Base-by-base conservation (phyloP, 1,140 invertebrate species). In the Latrodectus geometricus region DNA sequence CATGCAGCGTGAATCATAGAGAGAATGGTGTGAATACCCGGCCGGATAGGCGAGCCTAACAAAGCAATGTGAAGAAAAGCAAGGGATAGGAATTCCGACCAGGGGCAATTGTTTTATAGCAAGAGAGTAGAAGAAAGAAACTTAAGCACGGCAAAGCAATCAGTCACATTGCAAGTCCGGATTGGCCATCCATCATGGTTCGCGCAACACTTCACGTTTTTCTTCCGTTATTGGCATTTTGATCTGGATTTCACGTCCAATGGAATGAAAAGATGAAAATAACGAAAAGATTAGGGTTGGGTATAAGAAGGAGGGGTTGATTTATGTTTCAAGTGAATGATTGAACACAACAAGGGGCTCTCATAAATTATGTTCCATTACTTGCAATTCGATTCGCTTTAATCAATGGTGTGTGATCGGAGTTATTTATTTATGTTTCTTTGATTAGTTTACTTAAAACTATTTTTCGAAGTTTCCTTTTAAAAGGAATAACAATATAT, bases 201-300 rank as follows among this genome's bases (percentile, higher is more conserved):
- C 79, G 66, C 66, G 79, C 79, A 81, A 81, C 79, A 81, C 79
- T 81, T 81, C 79, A 81, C 79, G 79, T 81, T 81, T 81, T 81
- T 81, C 79, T 81, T 81, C 79, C 72, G 79, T 81, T 81, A 81
- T 81, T 81, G 79, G 79, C 79, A 81, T 81, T 81, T 81, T 81
- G 79, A 81, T 81, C 79, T 81, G 79, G 79, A 81, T 69, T 81
- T 81, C 79, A 81, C 79, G 68, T 81, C 68, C 79, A 81, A 81
- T 72, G 79, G 70, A 72, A 81, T 81, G 79, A 81, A 81, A 81
- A 81, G 69, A 81, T 72, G 79, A 81, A 73, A 79, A 79, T 79
- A 79, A 79, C 54, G 79, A 56, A 73, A 79, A 69, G 69, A 78
- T 54, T 5, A 20, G 50, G 73, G 65, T 35, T 11, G 35, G 77